A percentile compares a stretch with the other conserved stretches of the same genome.
phyloP scores from a whole-genome alignment of 2,797 vertebrate genomes.

The Pygocentrus nattereri region DNA sequence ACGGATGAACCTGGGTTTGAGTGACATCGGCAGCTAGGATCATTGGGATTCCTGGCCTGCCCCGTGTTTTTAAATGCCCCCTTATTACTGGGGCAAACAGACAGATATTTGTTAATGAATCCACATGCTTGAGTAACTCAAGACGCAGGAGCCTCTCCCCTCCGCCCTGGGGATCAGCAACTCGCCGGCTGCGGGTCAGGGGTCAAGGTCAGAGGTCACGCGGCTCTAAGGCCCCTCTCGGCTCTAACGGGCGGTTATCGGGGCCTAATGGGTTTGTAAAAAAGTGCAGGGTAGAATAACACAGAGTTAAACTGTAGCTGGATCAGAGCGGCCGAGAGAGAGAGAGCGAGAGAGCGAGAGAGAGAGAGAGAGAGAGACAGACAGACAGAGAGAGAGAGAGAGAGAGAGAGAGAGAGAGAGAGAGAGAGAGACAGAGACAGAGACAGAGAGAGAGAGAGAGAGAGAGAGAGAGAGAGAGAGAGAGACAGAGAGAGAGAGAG shows the following conservation, averaged over 20 bases:
- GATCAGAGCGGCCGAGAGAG: neutral
- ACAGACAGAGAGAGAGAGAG: neutral
- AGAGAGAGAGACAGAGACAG: too few relatives aligned
- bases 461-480: neutral
- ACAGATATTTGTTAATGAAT: conserved; percentile 86
- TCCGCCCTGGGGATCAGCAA: conserved; percentile 64
- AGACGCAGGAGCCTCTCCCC: conserved; percentile 63
- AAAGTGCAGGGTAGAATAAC: conserved; percentile 57
- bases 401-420: too few relatives aligned
- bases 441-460: too few relatives aligned
- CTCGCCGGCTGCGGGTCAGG: conserved; percentile 67
- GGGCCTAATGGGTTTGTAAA: conserved; percentile 81
- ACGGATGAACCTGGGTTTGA: conserved; percentile 76
- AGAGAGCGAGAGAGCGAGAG: too few relatives aligned
- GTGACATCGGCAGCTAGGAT: conserved; percentile 76
- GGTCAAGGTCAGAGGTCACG: conserved; percentile 81
- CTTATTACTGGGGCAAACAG: conserved; percentile 82
- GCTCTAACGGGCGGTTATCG: conserved; percentile 76
- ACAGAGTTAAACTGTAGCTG: conserved; percentile 55
- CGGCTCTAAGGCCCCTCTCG: conserved; percentile 69
- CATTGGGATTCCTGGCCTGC: conserved; percentile 67
- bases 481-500: neutral
- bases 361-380: conserved; percentile 44
- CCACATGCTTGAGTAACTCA: conserved; percentile 75
- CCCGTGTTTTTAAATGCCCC: conserved; percentile 72